phyloP scores from a whole-genome alignment of 2,888 invertebrate genomes.

The Idaea dimidiata region DNA sequence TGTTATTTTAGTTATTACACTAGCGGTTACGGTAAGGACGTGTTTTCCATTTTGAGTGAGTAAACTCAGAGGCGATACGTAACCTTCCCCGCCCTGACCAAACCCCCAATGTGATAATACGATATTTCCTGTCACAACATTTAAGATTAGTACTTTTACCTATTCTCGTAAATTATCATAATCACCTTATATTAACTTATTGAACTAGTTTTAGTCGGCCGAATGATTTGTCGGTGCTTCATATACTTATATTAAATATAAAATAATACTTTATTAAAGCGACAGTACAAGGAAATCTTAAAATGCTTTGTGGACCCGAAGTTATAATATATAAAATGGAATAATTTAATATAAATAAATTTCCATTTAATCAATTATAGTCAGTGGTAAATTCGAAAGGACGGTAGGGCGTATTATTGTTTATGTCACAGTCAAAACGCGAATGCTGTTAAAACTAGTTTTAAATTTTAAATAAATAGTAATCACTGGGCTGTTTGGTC shows the following conservation, averaged over 20 bases:
- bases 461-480: too few relatives aligned
- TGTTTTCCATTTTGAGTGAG: too few relatives aligned
- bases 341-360: neutral
- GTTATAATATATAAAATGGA: conserved; percentile 9
- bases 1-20: too few relatives aligned
- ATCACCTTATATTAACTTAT: neutral
- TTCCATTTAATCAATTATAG: conserved; percentile 1
- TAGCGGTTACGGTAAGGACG: too few relatives aligned
- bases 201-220: neutral
- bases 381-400: conserved; percentile 14
- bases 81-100: too few relatives aligned
- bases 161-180: neutral
- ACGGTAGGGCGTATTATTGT: too few relatives aligned
- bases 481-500: too few relatives aligned
- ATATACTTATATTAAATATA: neutral
- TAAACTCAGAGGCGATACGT: too few relatives aligned
- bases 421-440: too few relatives aligned
- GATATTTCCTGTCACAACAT: neutral
- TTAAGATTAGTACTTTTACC: neutral
- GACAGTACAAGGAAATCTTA: neutral
- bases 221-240: neutral
- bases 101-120: too few relatives aligned
- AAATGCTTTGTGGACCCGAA: conserved; percentile 1
- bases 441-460: too few relatives aligned
- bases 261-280: conserved; percentile 9